Evolutionary conservation across 1,140 invertebrate genomes (phyloP).

Genomic region (Atta cephalotes): DNA sequence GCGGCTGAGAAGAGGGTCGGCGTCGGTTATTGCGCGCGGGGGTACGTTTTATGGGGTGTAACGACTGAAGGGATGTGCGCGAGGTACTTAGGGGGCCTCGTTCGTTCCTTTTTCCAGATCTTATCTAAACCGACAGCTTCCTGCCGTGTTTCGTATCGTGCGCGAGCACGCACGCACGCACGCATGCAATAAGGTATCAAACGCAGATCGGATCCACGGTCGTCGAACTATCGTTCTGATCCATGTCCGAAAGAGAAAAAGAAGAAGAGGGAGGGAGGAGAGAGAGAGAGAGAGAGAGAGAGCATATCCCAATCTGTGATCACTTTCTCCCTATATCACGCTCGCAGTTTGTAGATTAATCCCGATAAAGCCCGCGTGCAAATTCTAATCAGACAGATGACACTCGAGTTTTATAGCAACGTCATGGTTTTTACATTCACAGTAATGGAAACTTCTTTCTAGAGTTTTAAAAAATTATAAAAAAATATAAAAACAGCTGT

Average conservation of each 20-base stretch:
- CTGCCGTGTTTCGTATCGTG: slow-evolving; percentile 74
- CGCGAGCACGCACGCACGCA: slow-evolving; percentile 62
- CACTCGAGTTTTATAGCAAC: not conserved
- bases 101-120: slow-evolving; percentile 74
- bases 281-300: not conserved
- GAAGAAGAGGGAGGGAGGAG: not conserved
- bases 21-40: slow-evolving; percentile 81
- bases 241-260: slow-evolving; percentile 13
- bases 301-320: slow-evolving; percentile 18
- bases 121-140: slow-evolving; percentile 85
- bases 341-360: slow-evolving; percentile 37
- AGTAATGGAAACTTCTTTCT: not conserved
- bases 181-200: slow-evolving; percentile 78
- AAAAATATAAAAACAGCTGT: not conserved
- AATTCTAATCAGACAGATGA: slow-evolving; percentile 38
- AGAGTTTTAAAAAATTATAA: not conserved
- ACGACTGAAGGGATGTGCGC: slow-evolving; percentile 77
- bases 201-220: slow-evolving; percentile 61
- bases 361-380: slow-evolving; percentile 30
- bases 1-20: slow-evolving; percentile 75
- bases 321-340: slow-evolving; percentile 22
- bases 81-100: slow-evolving; percentile 73
- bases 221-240: slow-evolving; percentile 32
- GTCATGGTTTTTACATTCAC: not conserved
- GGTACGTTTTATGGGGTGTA: slow-evolving; percentile 83